These are phyloP conservation scores for Phymorhynchus buccinoides DNA, from an alignment of 1,140 invertebrate species.

Conservation along the genomic window DNA sequence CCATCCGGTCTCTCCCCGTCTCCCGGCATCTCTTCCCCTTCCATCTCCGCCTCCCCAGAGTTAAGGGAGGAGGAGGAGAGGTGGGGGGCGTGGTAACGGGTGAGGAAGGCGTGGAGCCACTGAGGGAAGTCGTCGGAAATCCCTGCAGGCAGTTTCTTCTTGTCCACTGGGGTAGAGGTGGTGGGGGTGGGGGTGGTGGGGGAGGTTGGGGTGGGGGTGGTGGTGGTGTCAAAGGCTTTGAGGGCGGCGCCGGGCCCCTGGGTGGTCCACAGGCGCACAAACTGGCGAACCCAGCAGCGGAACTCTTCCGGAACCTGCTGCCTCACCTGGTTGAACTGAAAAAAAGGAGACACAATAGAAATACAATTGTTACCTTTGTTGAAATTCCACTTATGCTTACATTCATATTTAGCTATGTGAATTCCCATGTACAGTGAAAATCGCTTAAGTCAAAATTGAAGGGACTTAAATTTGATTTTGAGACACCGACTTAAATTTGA, in stretches of 20 bases:
- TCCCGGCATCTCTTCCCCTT: neutral
- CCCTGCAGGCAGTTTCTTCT: constrained; percentile 13
- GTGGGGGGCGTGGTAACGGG: neutral
- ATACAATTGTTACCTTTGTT: too few species aligned
- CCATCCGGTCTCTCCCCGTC: constrained; percentile 26
- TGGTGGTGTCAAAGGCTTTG: neutral
- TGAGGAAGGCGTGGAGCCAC: constrained; percentile 22
- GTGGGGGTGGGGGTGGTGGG: too few species aligned
- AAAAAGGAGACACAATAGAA: neutral
- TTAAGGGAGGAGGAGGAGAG: neutral
- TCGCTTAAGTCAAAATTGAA: too few species aligned
- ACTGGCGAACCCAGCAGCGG: constrained; percentile 33
- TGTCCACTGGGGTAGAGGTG: too few species aligned
- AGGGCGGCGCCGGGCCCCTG: neutral
- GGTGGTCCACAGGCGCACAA: constrained; percentile 8
- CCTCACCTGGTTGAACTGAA: constrained; percentile 8
- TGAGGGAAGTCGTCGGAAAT: neutral
- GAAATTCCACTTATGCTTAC: too few species aligned
- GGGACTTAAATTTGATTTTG: too few species aligned
- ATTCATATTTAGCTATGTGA: too few species aligned
- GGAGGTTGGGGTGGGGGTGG: too few species aligned
- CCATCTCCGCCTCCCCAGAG: neutral
- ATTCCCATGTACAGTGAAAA: too few species aligned
- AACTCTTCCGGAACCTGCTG: constrained; percentile 25
- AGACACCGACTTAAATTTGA: too few species aligned